Evolutionary conservation across 1,140 invertebrate genomes (phyloP), one percentile per base, ranked within the genome.

Genomic region (Cataglyphis hispanica): DNA sequence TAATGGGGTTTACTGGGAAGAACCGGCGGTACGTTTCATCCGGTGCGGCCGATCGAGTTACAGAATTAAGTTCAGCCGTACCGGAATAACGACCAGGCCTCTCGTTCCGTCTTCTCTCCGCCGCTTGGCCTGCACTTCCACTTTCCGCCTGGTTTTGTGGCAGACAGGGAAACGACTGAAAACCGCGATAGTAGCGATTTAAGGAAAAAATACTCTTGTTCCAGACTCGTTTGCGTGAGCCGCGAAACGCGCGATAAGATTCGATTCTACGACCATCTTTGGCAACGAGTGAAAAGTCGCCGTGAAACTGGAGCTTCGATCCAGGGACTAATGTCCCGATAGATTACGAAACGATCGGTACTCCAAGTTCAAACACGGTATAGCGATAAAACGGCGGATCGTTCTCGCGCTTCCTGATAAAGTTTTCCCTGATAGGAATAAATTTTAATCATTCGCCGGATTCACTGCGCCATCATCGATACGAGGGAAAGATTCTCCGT

Each of bases 61-160:
- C 85, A 87, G 84, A 91, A 91, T 91, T 91, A 91, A 91, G 90
- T 86, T 89, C 89, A 87, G 64, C 80, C 86, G 89, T 87, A 90
- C 85, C 66, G 77, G 83, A 91, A 89, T 90, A 90, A 90, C 90
- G 90, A 89, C 76, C 77, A 77, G 67, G 77, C 81, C 84, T 63
- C 58, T 75, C 53, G 50, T 80, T 81, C 60, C 74, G 60, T 53
- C 37, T 61, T n/a, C 60, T 60, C 37, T 66, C 34, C 46, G n/a
- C 61, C 25, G 34, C 43, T 43, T 53, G 31, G 25, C 19, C 53
- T 53, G 22, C 67, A 37, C 70, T 34, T 10, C 69, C 25, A 60
- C 63, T 46, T 50, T 43, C 63, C 88, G 64, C n/a, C n/a, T 16
- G 19, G 63, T 69, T 83, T 83, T 61, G 58, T 63, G 67, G 70